These are phyloP conservation scores for Steatornis caripensis DNA, from an alignment of 2,113 vertebrate genomes.

Conservation along the genomic window DNA sequence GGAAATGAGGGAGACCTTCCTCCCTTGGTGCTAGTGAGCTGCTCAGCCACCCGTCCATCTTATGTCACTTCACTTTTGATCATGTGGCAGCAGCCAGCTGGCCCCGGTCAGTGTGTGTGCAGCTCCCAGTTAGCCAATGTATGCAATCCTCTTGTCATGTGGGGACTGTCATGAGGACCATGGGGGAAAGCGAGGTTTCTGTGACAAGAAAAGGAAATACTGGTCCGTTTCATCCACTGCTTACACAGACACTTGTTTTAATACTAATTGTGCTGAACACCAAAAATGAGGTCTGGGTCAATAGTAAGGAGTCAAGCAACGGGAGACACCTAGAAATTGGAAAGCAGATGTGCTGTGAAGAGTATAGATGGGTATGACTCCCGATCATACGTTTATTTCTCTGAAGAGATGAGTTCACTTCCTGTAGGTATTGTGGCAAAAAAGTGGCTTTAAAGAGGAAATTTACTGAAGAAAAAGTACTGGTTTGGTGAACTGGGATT, in stretches of 20 bases:
- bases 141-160: rapidly evolving
- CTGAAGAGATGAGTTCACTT: neutral
- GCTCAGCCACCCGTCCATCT: neutral
- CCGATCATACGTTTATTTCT: neutral
- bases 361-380: neutral
- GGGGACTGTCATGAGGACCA: rapidly evolving
- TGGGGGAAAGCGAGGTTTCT: rapidly evolving
- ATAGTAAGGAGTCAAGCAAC: neutral
- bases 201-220: neutral
- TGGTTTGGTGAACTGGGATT: neutral
- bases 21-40: neutral
- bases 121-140: neutral
- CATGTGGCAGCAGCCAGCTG: neutral
- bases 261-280: neutral
- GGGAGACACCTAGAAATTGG: neutral
- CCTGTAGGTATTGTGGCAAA: rapidly evolving
- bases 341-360: neutral
- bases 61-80: neutral
- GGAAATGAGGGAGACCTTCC: neutral
- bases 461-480: neutral
- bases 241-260: neutral
- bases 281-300: neutral
- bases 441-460: neutral
- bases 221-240: neutral
- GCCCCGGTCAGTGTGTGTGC: neutral